Conservation (phyloP, 2,113 vertebrate genomes). For the Solea solea region DNA sequence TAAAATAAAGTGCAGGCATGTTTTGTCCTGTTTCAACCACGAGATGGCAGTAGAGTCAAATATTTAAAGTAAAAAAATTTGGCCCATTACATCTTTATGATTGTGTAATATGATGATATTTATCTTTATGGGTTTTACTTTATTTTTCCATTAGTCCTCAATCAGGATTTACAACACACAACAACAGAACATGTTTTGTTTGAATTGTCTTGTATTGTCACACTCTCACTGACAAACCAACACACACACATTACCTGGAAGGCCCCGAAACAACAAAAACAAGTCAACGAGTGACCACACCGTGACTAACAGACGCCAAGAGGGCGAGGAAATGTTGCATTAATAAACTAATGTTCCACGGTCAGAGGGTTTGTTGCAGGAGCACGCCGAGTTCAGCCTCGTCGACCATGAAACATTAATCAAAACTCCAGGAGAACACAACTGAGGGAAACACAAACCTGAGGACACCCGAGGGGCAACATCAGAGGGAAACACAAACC, state of each 20-base stretch:
- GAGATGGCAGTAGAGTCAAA: conserved; percentile 59
- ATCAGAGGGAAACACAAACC: not conserved
- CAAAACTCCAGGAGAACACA: conserved; percentile 27
- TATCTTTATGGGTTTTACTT: not conserved
- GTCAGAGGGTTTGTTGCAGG: conserved; percentile 14
- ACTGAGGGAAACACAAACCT: not conserved
- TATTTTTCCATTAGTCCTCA: not conserved
- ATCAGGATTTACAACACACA: not conserved
- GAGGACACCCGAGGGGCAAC: not conserved
- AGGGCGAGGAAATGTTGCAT: conserved; percentile 30
- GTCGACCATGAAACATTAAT: conserved; percentile 63
- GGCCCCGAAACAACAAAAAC: not conserved
- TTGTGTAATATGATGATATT: too few relatives aligned
- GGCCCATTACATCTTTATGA: not conserved
- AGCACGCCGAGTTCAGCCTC: not conserved
- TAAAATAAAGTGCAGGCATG: not conserved
- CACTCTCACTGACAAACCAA: not conserved
- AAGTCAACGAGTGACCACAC: conserved; percentile 41
- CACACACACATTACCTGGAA: too few relatives aligned
- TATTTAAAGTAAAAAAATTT: conserved; percentile 1
- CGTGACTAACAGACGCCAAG: not conserved
- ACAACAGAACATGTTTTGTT: not conserved
- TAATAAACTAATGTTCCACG: conserved; percentile 48
- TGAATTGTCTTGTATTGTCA: not conserved
- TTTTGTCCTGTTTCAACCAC: conserved; percentile 21